Evolutionary conservation across 2,113 vertebrate species (phyloP), one percentile per base, ranked within the genome.

Genomic region (Taurulus bubalis): DNA sequence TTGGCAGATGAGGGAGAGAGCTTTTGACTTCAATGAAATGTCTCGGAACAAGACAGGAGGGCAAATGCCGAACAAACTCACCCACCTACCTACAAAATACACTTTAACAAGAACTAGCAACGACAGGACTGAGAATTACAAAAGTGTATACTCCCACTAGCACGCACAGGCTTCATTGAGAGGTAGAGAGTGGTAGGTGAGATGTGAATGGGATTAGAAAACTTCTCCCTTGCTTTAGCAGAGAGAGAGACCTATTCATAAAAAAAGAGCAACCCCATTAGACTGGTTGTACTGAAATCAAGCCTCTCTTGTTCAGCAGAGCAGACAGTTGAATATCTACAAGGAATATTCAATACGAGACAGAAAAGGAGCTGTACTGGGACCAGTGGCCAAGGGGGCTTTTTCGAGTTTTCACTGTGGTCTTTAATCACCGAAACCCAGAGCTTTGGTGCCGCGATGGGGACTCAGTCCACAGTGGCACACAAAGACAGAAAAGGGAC

Each of bases 361-460:
- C 66, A 75, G 47, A 32, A 38, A 40, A 32, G 55, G 36, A 75
- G 56, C 49, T 67, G 77, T 45, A 47, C 32, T 34, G 85, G 53
- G 75, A 85, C 76, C 71, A 38, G 65, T 63, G 53, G 76, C 84
- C 53, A 7, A 62, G 24, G 75, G 73, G 84, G 83, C 5, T 34
- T 69, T 85, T 81, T 22, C 9, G 20, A 84, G 70, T 51, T 75
- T 64, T 75, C 80, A 40, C 70, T 82, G 80, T 69, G 53, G 78
- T 84, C 74, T 89, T 89, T 83, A 85, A 85, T 85, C 81, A 87
- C 82, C 4, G 53, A 79, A 18, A 80, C 79, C 53, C 49, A n/a
- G 38, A 40, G 65, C 71, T 49, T 59, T 56, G 34, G 56, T 6
- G 83, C 79, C 58, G 70, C 62, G 26, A 59, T 8, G 3, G 67